Evolutionary conservation across 1,140 invertebrate species (phyloP).

Genomic region (Drosophila willistoni): DNA sequence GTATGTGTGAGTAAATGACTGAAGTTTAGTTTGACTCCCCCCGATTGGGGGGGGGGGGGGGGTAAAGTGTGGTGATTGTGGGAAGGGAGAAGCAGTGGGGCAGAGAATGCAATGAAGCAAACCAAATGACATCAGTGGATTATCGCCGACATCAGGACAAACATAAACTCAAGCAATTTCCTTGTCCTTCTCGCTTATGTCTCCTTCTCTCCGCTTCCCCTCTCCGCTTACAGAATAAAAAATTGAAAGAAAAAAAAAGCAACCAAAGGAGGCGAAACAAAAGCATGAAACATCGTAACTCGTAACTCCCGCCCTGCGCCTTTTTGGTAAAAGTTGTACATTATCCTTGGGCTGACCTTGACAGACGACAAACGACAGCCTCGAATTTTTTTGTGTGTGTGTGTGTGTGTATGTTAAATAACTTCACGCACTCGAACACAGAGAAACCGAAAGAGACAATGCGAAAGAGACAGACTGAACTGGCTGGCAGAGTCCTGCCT

Average conservation of each 20-base stretch:
- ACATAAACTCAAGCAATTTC: constrained; percentile 73
- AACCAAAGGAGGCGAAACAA: constrained; percentile 57
- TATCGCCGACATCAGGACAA: constrained; percentile 70
- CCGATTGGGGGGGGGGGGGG: too few relatives aligned
- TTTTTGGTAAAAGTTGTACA: constrained; percentile 62
- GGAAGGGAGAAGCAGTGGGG: not conserved
- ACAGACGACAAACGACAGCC: constrained; percentile 41
- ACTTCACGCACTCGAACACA: constrained; percentile 67
- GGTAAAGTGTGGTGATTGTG: constrained; percentile 13
- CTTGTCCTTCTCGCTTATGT: constrained; percentile 29
- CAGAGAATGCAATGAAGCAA: constrained; percentile 60
- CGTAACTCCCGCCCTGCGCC: constrained; percentile 18
- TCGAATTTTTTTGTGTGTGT: constrained; percentile 21
- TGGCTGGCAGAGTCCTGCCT: constrained; percentile 32
- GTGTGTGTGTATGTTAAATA: constrained; percentile 64
- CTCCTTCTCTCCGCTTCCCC: constrained; percentile 5
- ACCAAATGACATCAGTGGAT: constrained; percentile 80
- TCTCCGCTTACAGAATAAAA: constrained; percentile 59
- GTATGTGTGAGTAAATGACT: constrained; percentile 15
- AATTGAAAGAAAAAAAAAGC: constrained; percentile 61
- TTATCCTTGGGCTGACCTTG: constrained; percentile 78
- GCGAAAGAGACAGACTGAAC: not conserved
- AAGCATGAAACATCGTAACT: constrained; percentile 73
- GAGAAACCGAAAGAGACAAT: constrained; percentile 5
- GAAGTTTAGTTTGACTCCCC: constrained; percentile 47